Percentiles rank a stretch among this genome's conserved stretches.
These are phyloP conservation scores for Pelochelys cantorii DNA, from an alignment of 2,797 vertebrate species.

Conservation along the genomic window DNA sequence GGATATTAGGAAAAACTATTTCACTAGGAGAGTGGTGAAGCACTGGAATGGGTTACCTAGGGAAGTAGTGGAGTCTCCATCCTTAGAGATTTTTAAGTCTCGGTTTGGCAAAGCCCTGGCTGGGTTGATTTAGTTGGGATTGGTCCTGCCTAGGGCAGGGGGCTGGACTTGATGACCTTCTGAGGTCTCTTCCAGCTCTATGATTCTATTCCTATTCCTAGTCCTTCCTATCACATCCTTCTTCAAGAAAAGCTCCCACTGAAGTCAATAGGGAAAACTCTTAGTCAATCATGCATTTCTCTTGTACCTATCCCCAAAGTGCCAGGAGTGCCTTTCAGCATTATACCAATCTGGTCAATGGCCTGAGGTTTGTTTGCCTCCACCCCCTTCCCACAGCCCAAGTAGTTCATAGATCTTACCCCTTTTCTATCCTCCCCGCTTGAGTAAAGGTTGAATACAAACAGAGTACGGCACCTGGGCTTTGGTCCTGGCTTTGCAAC, in stretches of 20 bases:
- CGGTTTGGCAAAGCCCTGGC: too few relatives aligned
- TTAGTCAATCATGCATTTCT: fast-evolving
- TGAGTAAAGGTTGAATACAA: fast-evolving
- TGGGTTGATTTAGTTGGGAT: too few relatives aligned
- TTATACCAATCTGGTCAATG: background rate
- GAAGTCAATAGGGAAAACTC: background rate
- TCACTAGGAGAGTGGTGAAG: too few relatives aligned
- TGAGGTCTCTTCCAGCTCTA: too few relatives aligned
- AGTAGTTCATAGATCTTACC: fast-evolving
- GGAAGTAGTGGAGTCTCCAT: too few relatives aligned
- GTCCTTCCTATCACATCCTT: background rate
- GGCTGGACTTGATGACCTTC: too few relatives aligned
- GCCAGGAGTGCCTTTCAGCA: background rate
- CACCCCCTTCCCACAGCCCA: background rate
- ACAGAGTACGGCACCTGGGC: fast-evolving
- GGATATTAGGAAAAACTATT: too few relatives aligned
- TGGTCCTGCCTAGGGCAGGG: too few relatives aligned
- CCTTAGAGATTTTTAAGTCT: too few relatives aligned
- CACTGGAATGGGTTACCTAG: too few relatives aligned
- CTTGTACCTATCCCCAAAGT: fast-evolving
- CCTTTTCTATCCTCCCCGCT: background rate
- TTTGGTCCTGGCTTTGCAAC: fast-evolving
- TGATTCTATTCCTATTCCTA: too few relatives aligned
- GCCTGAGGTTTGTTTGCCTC: background rate
- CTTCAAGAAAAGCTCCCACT: background rate